Percentiles rank a stretch among this genome's conserved stretches.
Conservation (phyloP, 64 coral and sea anemone genomes). For the Montipora capricornis region DNA sequence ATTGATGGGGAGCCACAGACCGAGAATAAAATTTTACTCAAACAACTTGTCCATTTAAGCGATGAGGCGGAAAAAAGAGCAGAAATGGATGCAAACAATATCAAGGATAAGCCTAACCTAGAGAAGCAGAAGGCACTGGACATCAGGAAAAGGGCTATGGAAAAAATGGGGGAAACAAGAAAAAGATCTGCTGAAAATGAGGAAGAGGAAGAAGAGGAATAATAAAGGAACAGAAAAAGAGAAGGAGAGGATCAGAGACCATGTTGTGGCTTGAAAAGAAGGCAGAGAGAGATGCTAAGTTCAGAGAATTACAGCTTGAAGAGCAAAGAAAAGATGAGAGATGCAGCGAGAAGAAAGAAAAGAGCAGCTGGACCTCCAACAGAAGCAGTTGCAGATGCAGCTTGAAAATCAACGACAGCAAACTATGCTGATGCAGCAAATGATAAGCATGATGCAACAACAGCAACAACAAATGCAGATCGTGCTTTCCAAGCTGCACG, state of each 20-base stretch:
- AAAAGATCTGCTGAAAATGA: slow-evolving; percentile 45
- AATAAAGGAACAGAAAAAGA: background rate
- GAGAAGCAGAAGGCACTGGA: slow-evolving; percentile 35
- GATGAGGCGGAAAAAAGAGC: slow-evolving; percentile 29
- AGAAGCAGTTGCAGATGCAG: background rate
- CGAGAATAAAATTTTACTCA: slow-evolving; percentile 44
- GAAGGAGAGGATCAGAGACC: background rate
- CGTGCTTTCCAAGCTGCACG: background rate
- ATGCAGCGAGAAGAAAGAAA: background rate
- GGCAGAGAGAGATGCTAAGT: slow-evolving; percentile 37
- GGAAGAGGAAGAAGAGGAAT: background rate
- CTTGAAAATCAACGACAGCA: background rate
- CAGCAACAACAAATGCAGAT: background rate
- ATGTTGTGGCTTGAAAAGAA: slow-evolving; percentile 53
- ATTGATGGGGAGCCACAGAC: slow-evolving; percentile 22
- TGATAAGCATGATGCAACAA: background rate
- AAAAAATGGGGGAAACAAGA: slow-evolving; percentile 64
- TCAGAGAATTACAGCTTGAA: slow-evolving; percentile 33
- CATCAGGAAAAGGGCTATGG: slow-evolving; percentile 72
- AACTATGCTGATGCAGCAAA: background rate
- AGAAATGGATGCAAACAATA: slow-evolving; percentile 11
- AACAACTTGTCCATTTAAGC: slow-evolving; percentile 50
- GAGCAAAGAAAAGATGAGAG: slow-evolving; percentile 42
- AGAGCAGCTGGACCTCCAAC: background rate
- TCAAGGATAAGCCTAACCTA: slow-evolving; percentile 8